Base-by-base conservation (phyloP, 2,888 invertebrate species). In the Theretra japonica region DNA sequence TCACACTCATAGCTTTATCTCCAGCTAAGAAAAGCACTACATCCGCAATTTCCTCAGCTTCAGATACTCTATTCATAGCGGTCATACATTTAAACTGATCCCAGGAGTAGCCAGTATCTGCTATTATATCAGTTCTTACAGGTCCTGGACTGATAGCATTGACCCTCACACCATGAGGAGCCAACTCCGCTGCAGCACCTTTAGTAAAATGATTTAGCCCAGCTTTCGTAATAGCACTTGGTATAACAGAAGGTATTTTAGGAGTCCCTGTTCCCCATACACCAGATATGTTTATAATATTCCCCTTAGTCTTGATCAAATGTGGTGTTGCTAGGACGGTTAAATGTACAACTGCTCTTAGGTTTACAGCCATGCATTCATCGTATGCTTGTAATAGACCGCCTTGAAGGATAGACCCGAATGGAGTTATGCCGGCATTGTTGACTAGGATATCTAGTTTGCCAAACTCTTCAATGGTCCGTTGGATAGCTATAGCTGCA, bases 221-320 rank as follows among this genome's bases (percentile, higher is more conserved):
- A 3, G 70, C 70, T 70, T 70, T 70, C 6, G 50, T 21, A 5
- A 70, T 30, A 15, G 25, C 8, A 25, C 28, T 48, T 11, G 62
- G 19, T n/a, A 30, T 28, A 7, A 23, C 41, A 6, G 11, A 4
- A 19, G 70, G 28, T 0, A 21, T 8, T 19, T 28, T 25, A 17
- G 71, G 57, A 30, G 68, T 59, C 6, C 21, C 58, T 2, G 68
- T 41, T 1, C 79, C 83, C 4, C 73, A 79, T 0, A 81, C 68
- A 70, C 88, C 89, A 0, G 90, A 89, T 57, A 88, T 79, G 50
- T 89, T 90, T 0, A 90, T 73, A 1, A 90, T 83, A 65, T 86
- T 89, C 0, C 88, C 82, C 56, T 79, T 87, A 0, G 83, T 80
- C 62, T 84, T 75, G 0, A 82, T 78, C 0, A 89, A 75, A 73